phyloP scores from a whole-genome alignment of 2,113 vertebrate genomes.

The Myotis lucifugus region DNA sequence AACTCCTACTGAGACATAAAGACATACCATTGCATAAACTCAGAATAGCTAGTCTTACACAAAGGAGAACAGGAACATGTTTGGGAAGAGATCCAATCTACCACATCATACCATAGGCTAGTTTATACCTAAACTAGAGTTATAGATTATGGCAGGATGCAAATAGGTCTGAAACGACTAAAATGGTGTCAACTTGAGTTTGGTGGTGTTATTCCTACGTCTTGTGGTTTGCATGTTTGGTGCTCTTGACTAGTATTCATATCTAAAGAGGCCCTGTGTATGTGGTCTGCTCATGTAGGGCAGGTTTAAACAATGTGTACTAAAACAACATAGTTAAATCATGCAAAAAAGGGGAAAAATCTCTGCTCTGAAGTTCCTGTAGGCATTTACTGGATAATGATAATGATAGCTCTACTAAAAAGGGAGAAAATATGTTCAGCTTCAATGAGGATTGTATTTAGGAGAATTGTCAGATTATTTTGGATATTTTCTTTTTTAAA shows the following conservation, averaged over 20 bases:
- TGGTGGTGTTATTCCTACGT: not conserved
- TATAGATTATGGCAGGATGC: not conserved
- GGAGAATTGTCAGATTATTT: constrained; percentile 53
- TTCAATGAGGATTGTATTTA: constrained; percentile 54
- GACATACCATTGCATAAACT: not conserved
- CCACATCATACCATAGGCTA: not conserved
- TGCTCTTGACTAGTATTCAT: constrained; percentile 1
- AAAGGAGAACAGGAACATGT: not conserved
- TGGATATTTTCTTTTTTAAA: constrained; percentile 43
- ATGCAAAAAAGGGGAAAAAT: not conserved
- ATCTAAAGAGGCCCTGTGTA: not conserved
- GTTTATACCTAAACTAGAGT: not conserved
- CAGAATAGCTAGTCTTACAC: not conserved
- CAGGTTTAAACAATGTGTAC: constrained; percentile 20
- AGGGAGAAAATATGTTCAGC: not conserved
- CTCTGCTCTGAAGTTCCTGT: constrained; percentile 13
- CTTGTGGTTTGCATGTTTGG: not conserved
- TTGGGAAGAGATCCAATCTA: not conserved
- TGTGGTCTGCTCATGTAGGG: not conserved
- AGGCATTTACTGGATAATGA: constrained; percentile 31
- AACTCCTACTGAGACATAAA: not conserved
- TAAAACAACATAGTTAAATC: constrained; percentile 47
- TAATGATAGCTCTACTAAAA: constrained; percentile 35
- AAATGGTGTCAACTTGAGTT: not conserved
- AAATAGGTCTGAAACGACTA: not conserved